These are phyloP conservation scores for Pipra filicauda DNA, from an alignment of 2,113 vertebrate species.

Conservation along the genomic window DNA sequence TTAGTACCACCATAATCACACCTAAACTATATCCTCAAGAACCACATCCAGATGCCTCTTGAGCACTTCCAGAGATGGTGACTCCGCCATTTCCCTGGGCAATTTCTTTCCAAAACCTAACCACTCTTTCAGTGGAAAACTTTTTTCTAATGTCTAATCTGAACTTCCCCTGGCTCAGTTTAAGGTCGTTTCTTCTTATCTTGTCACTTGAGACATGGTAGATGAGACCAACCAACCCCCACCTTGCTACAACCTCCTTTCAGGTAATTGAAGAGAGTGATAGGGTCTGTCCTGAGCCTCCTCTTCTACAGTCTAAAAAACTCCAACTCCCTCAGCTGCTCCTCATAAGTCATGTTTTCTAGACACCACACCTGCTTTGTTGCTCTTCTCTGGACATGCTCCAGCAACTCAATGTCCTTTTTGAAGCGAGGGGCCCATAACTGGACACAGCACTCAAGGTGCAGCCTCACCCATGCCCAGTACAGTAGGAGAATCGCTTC, in stretches of 20 bases:
- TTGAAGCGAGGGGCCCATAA: background rate
- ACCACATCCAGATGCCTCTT: background rate
- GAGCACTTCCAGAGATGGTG: background rate
- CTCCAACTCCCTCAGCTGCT: background rate
- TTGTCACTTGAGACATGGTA: background rate
- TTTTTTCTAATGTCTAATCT: background rate
- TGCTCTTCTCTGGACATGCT: rapidly evolving
- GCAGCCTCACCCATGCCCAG: too few relatives aligned
- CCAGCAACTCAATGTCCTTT: background rate
- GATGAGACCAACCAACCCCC: background rate
- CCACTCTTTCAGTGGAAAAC: background rate
- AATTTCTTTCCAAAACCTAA: background rate
- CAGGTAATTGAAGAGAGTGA: background rate
- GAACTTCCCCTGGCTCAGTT: background rate
- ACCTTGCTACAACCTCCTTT: background rate
- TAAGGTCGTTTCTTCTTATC: background rate
- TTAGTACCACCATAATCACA: background rate
- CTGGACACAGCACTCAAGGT: background rate
- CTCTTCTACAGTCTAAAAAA: background rate
- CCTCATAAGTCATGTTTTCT: background rate
- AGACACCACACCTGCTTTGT: background rate
- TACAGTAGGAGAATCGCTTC: background rate
- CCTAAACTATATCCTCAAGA: background rate
- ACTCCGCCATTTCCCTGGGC: background rate
- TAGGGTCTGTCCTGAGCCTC: background rate